Conservation (phyloP, 1,140 invertebrate genomes). For the Rhyzopertha dominica region DNA sequence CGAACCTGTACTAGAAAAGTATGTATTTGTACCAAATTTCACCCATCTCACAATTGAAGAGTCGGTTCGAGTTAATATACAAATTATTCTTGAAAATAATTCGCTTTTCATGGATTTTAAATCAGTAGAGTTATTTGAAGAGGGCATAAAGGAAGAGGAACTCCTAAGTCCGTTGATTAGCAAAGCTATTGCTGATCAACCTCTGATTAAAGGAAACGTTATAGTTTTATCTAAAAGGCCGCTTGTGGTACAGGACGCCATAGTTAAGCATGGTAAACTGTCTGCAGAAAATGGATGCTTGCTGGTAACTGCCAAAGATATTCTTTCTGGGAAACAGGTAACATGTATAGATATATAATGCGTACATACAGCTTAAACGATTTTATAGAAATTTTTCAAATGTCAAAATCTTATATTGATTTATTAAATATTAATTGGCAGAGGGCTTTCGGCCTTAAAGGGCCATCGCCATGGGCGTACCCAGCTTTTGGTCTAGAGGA, state of each 20-base stretch:
- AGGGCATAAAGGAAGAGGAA: slow-evolving; percentile 45
- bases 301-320: slow-evolving; percentile 49
- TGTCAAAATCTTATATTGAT: too few species aligned
- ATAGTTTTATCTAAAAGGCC: slow-evolving; percentile 49
- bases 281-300: slow-evolving; percentile 52
- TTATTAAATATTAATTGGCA: too few species aligned
- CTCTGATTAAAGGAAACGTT: slow-evolving; percentile 58
- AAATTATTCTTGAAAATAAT: slow-evolving; percentile 28
- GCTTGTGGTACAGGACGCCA: slow-evolving; percentile 51
- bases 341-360: too few species aligned
- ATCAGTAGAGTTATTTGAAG: slow-evolving; percentile 61
- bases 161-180: slow-evolving; percentile 54
- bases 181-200: slow-evolving; percentile 52
- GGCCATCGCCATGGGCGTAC: too few species aligned
- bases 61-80: slow-evolving; percentile 20
- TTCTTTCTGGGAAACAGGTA: slow-evolving; percentile 4
- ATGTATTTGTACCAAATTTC: slow-evolving; percentile 67
- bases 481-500: too few species aligned
- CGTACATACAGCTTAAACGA: too few species aligned
- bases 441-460: too few species aligned
- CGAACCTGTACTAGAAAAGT: slow-evolving; percentile 65
- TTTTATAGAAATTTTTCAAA: too few species aligned
- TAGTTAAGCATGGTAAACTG: slow-evolving; percentile 58
- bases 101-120: slow-evolving; percentile 60
- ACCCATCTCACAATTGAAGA: slow-evolving; percentile 10